These are phyloP conservation scores for Sparus aurata DNA, from an alignment of 2,797 vertebrate genomes.

Conservation along the genomic window DNA sequence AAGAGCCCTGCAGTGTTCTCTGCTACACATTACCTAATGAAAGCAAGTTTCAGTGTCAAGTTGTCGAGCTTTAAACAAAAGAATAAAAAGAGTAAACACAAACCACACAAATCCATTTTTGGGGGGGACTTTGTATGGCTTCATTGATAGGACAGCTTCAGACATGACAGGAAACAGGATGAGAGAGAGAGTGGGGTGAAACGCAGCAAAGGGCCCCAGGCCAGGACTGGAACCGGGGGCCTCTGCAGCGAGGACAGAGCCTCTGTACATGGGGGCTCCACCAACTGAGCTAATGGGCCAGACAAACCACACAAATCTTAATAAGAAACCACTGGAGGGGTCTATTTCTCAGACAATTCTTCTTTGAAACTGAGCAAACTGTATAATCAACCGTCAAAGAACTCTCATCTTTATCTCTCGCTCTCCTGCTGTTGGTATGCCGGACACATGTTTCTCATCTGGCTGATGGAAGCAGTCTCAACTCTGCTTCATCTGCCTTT, in stretches of 20 bases:
- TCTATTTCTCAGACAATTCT: neutral
- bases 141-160: too few species aligned
- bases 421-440: slow-evolving; percentile 31
- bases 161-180: too few species aligned
- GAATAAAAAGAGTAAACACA: neutral
- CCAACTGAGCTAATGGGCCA: too few species aligned
- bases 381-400: neutral
- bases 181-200: too few species aligned
- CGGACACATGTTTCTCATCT: slow-evolving; percentile 47
- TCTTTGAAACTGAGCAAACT: slow-evolving; percentile 3
- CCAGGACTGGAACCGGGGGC: too few species aligned
- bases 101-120: neutral
- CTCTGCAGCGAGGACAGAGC: too few species aligned
- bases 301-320: neutral
- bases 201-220: too few species aligned
- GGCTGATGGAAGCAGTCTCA: neutral
- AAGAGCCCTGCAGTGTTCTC: neutral
- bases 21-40: neutral
- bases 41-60: neutral
- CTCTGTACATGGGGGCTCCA: too few species aligned
- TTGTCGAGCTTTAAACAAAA: neutral
- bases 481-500: slow-evolving; percentile 1
- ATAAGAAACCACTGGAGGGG: neutral
- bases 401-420: neutral
- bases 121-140: too few species aligned